A percentile compares a stretch with the other conserved stretches of the same genome.
phyloP scores from a whole-genome alignment of 2,113 vertebrate species.

The Antechinus flavipes region DNA sequence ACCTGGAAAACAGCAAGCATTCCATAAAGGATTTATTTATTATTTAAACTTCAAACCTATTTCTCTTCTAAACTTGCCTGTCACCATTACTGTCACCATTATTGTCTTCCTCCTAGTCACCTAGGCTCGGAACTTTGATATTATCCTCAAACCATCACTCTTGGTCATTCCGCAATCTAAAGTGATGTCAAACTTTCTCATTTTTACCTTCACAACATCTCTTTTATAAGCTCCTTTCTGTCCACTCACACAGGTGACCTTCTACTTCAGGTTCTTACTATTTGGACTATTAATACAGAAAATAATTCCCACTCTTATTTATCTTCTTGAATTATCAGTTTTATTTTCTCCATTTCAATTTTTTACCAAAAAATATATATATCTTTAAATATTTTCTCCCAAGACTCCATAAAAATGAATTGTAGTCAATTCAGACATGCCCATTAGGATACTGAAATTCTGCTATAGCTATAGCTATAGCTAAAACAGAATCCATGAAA shows the following conservation, averaged over 20 bases:
- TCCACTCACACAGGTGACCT: not conserved
- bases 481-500: not conserved
- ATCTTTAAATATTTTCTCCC: not conserved
- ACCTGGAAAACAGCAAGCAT: not conserved
- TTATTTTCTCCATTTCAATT: conserved; percentile 14
- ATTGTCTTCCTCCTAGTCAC: not conserved
- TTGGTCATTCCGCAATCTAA: not conserved
- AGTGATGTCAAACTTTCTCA: not conserved
- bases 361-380: not conserved
- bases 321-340: not conserved
- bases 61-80: not conserved
- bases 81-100: not conserved
- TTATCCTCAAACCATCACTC: not conserved
- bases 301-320: not conserved
- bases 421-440: not conserved
- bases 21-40: not conserved
- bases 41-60: not conserved
- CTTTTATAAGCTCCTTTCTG: not conserved
- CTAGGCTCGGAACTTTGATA: not conserved
- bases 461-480: not conserved
- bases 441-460: not conserved
- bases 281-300: not conserved
- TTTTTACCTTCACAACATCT: not conserved
- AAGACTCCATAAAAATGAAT: not conserved
- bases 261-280: not conserved